Evolutionary conservation across 1,140 invertebrate species (phyloP).

Genomic region (Stegodyphus mimosarum): DNA sequence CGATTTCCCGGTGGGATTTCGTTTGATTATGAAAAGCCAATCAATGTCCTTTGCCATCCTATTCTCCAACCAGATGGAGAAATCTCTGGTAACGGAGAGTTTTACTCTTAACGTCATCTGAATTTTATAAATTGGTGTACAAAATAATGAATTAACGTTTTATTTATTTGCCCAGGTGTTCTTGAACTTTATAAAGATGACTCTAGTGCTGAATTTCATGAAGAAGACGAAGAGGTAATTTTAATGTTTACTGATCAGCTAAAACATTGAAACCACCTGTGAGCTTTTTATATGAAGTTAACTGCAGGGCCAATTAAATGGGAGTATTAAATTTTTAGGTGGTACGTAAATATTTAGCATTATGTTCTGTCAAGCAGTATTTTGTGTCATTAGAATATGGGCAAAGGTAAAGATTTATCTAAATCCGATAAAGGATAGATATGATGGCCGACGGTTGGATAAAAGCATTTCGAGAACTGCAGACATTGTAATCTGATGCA

Average conservation of each 20-base stretch:
- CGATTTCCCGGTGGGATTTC: conserved; percentile 70
- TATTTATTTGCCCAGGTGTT: conserved; percentile 68
- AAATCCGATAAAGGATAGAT: no score
- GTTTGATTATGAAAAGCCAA: conserved; percentile 65
- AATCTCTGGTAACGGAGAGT: conserved; percentile 66
- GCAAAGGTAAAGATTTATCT: no score
- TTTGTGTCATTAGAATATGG: no score
- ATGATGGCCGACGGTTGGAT: no score
- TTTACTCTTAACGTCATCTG: background rate
- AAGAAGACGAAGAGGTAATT: conserved; percentile 76
- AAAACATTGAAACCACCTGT: no score
- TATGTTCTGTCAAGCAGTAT: no score
- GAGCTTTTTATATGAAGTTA: no score
- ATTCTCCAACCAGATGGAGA: conserved; percentile 73
- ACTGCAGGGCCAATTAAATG: no score
- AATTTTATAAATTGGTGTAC: background rate
- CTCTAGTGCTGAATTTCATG: conserved; percentile 70
- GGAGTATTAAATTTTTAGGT: no score
- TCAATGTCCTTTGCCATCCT: conserved; percentile 72
- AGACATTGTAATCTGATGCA: no score
- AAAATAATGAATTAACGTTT: background rate
- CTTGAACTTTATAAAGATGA: conserved; percentile 68
- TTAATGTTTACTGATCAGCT: background rate
- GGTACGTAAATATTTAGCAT: no score
- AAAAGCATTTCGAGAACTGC: no score